These are phyloP conservation scores for Auanema sp. DNA, from an alignment of 2,888 invertebrate genomes.

Conservation along the genomic window DNA sequence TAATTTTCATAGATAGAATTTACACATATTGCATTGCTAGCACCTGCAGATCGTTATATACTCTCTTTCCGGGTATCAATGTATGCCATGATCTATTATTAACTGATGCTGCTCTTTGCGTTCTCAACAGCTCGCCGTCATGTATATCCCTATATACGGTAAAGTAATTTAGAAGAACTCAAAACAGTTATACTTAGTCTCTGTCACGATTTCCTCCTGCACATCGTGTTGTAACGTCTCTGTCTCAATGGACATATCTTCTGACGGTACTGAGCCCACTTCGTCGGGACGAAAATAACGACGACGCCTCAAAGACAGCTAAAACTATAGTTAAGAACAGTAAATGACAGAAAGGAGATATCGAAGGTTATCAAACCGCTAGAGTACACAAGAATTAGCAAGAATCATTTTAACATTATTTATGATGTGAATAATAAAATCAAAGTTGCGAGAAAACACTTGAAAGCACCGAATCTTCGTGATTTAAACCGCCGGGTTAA, in stretches of 20 bases:
- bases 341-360: too few relatives aligned
- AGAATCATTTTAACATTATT: too few relatives aligned
- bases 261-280: background rate
- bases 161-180: background rate
- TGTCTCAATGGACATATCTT: background rate
- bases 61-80: background rate
- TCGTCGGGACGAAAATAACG: constrained; percentile 18
- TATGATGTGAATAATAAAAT: too few relatives aligned
- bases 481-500: too few relatives aligned
- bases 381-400: too few relatives aligned
- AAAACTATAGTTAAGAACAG: background rate
- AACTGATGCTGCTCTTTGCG: background rate
- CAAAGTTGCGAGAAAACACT: too few relatives aligned
- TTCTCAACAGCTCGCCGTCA: background rate
- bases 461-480: too few relatives aligned
- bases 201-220: constrained; percentile 8
- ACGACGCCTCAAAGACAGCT: constrained; percentile 4
- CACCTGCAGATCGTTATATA: constrained; percentile 1
- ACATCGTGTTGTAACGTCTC: background rate
- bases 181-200: constrained; percentile 9
- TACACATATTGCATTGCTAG: background rate
- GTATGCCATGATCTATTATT: background rate
- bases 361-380: too few relatives aligned
- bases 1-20: background rate
- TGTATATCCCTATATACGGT: background rate